Base-by-base conservation (phyloP, 2,113 vertebrate genomes). In the Cathartes aura region DNA sequence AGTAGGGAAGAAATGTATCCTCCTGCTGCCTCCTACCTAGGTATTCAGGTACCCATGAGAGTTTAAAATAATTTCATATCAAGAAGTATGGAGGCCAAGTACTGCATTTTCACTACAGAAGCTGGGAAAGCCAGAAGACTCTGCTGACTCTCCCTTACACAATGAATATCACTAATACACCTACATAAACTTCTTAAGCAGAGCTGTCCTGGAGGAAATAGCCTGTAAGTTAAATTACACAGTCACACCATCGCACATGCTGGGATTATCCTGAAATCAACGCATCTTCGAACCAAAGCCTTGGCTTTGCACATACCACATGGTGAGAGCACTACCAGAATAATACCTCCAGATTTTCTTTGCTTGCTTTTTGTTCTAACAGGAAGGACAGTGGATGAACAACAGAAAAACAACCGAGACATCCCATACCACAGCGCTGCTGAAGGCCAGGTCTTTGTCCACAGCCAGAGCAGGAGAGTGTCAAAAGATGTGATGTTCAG, bases 231-330 rank as follows among this genome's bases (percentile, higher is more conserved):
- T 68, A 64, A 84, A 73, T 73, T 55, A 29, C 22, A 48, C 8
- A 29, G 38, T 50, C n/a, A 34, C 47, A 67, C 7, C 58, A 42
- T 4, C 27, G 12, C 42, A 74, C 72, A 20, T 2, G 0, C 18
- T 30, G 75, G 16, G 42, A 26, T 62, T 43, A 36, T 27, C 19
- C 71, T 9, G 20, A 93, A 91, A 89, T 8, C 8, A 74, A 13
- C 0, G 0, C 12, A 50, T 22, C 16, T 55, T 34, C 1, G 15
- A 63, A 42, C 23, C 13, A 52, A 74, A 74, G 6, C 29, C 81
- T 50, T 53, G 24, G 30, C 29, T 81, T 81, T 63, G 43, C 52
- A 19, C 9, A 6, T 36, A 73, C 9, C 24, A 55, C 14, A 7
- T 8, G 14, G 53, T 0, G 0, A 73, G 21, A 76, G 29, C 32